Percentiles rank a stretch among this genome's conserved stretches.
phyloP scores from a whole-genome alignment of 2,888 invertebrate genomes.

The Chrysolina oricalcia region DNA sequence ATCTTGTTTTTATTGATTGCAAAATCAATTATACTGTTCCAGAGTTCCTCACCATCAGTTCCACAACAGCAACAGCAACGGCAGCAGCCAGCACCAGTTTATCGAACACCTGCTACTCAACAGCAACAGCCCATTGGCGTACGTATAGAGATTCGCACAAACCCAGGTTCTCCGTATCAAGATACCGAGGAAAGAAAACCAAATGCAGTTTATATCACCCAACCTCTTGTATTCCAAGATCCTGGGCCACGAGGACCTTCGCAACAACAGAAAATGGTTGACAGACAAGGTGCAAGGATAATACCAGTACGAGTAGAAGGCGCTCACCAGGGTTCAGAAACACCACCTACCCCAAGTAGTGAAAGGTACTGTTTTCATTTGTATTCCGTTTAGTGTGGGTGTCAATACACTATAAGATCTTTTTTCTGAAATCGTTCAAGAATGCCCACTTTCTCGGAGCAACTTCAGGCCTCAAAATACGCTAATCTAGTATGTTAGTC shows the following conservation, averaged over 20 bases:
- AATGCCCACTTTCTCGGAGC: too few relatives aligned
- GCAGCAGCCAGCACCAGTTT: slow-evolving; percentile 47
- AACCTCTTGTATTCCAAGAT: slow-evolving; percentile 66
- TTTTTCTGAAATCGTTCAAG: too few relatives aligned
- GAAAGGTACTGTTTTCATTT: slow-evolving; percentile 52
- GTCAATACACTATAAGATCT: too few relatives aligned
- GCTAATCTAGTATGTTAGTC: too few relatives aligned
- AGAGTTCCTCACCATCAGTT: slow-evolving; percentile 44
- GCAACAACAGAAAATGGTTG: slow-evolving; percentile 62
- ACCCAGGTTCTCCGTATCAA: slow-evolving; percentile 44
- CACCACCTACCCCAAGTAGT: slow-evolving; percentile 56
- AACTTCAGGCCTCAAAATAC: too few relatives aligned
- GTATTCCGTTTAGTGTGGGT: too few relatives aligned
- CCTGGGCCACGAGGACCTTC: slow-evolving; percentile 61
- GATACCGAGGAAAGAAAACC: slow-evolving; percentile 61
- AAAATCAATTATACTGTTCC: too few relatives aligned
- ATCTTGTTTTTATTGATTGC: too few relatives aligned
- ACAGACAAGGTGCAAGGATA: slow-evolving; percentile 72
- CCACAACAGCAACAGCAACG: slow-evolving; percentile 50
- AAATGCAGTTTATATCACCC: slow-evolving; percentile 66
- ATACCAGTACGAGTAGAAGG: slow-evolving; percentile 82
- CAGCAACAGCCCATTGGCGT: slow-evolving; percentile 47
- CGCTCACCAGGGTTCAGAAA: slow-evolving; percentile 67
- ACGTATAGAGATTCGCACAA: slow-evolving; percentile 55
- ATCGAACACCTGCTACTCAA: not conserved